These are phyloP conservation scores for Brachyhypopomus occidentalis DNA, from an alignment of 2,113 vertebrate species.

Conservation along the genomic window DNA sequence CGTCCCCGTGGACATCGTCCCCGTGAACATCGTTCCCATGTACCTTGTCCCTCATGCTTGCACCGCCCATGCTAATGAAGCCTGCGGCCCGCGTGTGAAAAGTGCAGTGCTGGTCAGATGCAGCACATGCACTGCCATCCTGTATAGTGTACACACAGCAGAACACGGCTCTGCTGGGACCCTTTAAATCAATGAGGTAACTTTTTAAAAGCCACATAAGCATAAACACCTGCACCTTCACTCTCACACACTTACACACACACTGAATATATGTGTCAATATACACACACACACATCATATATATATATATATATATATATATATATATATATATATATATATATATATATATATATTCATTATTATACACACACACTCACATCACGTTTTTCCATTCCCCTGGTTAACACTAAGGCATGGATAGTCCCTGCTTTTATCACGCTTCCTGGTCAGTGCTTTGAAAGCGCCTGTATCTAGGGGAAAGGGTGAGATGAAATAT, in stretches of 20 bases:
- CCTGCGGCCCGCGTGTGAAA: neutral
- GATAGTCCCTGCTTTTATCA: neutral
- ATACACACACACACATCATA: neutral
- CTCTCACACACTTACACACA: neutral
- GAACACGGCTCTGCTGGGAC: slow-evolving; percentile 1
- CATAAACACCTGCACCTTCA: neutral
- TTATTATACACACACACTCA: no score
- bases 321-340: no score
- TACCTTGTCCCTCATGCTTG: slow-evolving; percentile 21
- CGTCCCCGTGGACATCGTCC: neutral
- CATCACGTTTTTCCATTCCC: no score
- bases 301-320: no score
- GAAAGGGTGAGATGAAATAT: slow-evolving; percentile 3
- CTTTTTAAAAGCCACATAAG: slow-evolving; percentile 33
- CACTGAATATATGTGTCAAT: neutral
- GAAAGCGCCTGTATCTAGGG: neutral
- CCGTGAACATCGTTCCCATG: neutral
- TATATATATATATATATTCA: no score
- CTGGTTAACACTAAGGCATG: neutral
- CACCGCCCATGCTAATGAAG: slow-evolving; percentile 38
- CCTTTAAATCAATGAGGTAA: slow-evolving; percentile 20
- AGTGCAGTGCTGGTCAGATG: slow-evolving; percentile 22
- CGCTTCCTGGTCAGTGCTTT: neutral
- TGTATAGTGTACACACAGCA: slow-evolving; percentile 9
- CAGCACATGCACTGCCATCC: neutral